Base-by-base conservation (phyloP, 2,888 invertebrate species). In the Drosophila fungiperda region DNA sequence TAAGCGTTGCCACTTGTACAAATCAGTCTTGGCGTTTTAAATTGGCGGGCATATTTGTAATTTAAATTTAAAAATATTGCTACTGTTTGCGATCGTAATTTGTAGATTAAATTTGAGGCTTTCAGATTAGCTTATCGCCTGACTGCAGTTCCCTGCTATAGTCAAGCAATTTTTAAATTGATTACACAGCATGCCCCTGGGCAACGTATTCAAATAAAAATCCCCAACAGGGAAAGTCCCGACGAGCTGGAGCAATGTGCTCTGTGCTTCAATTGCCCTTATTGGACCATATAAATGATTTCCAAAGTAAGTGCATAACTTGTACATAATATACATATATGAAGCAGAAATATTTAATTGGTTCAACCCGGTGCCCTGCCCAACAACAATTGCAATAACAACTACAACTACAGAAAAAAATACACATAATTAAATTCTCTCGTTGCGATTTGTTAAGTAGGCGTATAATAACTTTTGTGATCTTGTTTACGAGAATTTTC, bases 401-500 rank as follows among this genome's bases (percentile, higher is more conserved):
- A 2, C 26, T 38, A 26, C 12, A 36, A 54, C 29, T 29, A 29
- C 0, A 32, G 26, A n/a, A 8, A 15, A 11, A 58, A 79, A 45
- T 23, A 45, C 17, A 29, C 61, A 71, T 68, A 78, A 78, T 78
- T 78, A 73, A 66, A 38, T 64, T 55, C 71, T 6, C 55, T 54
- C 54, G 48, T 53, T 57, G 40, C 57, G 35, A 48, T 50, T 58
- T 57, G 50, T 52, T 62, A 55, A 61, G 71, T 64, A 29, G 53
- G 40, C 59, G 55, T 52, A 60, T 64, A 32, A 63, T 70, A 29
- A 77, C 73, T 81, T 79, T 76, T 80, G 81, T 77, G 70, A 79
- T 73, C 78, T 79, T 81, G 79, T 77, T 81, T 73, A 76, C 29
- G 58, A 48, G 64, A 62, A 36, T 50, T 73, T 80, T 73, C 64